A percentile compares a stretch with the other conserved stretches of the same genome.
Conservation (phyloP, 2,113 vertebrate genomes). For the Heptranchias perlo region DNA sequence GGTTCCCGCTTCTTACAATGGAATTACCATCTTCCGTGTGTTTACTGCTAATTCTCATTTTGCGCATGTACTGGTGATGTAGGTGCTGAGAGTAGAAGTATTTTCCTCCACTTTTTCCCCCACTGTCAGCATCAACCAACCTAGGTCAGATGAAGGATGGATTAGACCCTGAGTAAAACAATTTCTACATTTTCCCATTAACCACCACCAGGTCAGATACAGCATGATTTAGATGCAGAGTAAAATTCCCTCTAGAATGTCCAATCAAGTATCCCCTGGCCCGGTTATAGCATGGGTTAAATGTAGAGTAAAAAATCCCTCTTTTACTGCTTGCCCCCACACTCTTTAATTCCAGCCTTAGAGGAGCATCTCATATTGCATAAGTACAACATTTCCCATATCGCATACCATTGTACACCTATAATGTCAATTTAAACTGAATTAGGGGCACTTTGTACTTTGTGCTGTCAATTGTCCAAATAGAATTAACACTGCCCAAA, state of each 20-base stretch:
- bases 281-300: not conserved
- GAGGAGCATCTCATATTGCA: not conserved
- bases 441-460: constrained; percentile 6
- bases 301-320: too few relatives aligned
- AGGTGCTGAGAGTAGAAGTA: not conserved
- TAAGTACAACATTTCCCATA: not conserved
- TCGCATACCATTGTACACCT: not conserved
- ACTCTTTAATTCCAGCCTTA: not conserved
- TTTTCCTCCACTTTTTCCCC: not conserved
- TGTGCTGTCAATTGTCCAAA: not conserved
- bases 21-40: not conserved
- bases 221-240: not conserved
- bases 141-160: not conserved
- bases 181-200: not conserved
- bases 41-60: not conserved
- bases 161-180: not conserved
- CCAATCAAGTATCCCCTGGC: not conserved
- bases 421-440: not conserved
- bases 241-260: not conserved
- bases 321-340: not conserved
- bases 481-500: not conserved
- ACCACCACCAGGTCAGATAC: not conserved
- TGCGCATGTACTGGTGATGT: not conserved
- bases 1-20: not conserved
- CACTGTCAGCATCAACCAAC: not conserved